Evolutionary conservation across 2,797 vertebrate genomes (phyloP).

Genomic region (Fringilla coelebs): DNA sequence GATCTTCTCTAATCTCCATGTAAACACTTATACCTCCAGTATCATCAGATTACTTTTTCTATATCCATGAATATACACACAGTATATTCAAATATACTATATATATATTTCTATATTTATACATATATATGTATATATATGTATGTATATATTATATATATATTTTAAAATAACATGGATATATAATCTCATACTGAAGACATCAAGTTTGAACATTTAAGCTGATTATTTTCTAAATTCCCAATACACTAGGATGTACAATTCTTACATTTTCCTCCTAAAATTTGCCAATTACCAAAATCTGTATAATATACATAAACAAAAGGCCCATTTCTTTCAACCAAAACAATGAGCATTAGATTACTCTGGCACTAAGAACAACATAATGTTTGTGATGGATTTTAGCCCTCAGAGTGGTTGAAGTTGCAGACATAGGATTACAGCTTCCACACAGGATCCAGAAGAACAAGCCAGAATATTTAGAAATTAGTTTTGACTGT

Average conservation of each 20-base stretch:
- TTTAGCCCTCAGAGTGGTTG: not conserved
- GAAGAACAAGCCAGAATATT: not conserved
- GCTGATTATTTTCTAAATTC: not conserved
- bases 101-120: not conserved
- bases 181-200: not conserved
- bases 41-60: not conserved
- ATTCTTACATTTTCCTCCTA: not conserved
- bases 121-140: not conserved
- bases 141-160: too few species aligned
- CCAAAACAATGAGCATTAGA: not conserved
- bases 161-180: not conserved
- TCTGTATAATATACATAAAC: not conserved
- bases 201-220: not conserved
- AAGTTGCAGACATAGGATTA: not conserved
- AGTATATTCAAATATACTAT: not conserved
- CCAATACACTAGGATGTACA: not conserved
- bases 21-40: not conserved
- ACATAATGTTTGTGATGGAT: not conserved
- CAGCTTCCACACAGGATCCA: not conserved
- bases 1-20: not conserved
- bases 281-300: not conserved
- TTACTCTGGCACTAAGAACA: not conserved
- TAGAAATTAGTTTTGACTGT: not conserved
- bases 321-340: not conserved
- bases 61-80: not conserved